A percentile compares a stretch with the other conserved stretches of the same genome.
phyloP scores from a whole-genome alignment of 2,888 invertebrate species.

The Hoplodrina blanda region DNA sequence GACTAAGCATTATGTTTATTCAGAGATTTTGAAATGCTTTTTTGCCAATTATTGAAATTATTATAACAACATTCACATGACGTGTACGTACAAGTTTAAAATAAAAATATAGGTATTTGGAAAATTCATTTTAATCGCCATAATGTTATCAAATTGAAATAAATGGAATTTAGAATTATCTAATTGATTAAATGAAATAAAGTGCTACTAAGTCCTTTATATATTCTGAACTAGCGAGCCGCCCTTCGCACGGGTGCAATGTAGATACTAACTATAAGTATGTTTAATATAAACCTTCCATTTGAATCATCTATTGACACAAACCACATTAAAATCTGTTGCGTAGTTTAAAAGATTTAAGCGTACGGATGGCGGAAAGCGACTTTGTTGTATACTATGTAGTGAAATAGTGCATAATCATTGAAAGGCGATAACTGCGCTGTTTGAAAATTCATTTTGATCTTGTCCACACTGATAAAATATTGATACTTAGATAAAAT shows the following conservation, averaged over 20 bases:
- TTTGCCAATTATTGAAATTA: conserved; percentile 27
- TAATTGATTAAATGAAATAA: background rate
- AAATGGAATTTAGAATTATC: background rate
- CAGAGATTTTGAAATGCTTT: conserved; percentile 24
- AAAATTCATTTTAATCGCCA: background rate
- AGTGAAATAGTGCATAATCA: too few species aligned
- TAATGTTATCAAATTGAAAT: background rate
- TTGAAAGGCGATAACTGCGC: too few species aligned
- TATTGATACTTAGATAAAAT: conserved; percentile 9
- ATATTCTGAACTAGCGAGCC: too few species aligned
- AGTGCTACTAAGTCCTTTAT: background rate
- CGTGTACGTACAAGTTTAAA: conserved; percentile 13
- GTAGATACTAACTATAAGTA: too few species aligned
- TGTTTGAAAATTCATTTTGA: conserved; percentile 11
- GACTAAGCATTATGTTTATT: conserved; percentile 1
- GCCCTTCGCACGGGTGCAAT: too few species aligned
- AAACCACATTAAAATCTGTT: too few species aligned
- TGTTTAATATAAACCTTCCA: too few species aligned
- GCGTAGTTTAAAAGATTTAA: too few species aligned
- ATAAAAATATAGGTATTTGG: background rate
- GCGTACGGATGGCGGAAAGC: too few species aligned
- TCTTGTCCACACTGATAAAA: conserved; percentile 6
- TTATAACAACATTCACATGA: background rate
- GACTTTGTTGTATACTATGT: too few species aligned
- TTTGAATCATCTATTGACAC: too few species aligned